A percentile compares a stretch with the other conserved stretches of the same genome.
These are phyloP conservation scores for Strix aluco DNA, from an alignment of 2,113 vertebrate species.

Conservation along the genomic window DNA sequence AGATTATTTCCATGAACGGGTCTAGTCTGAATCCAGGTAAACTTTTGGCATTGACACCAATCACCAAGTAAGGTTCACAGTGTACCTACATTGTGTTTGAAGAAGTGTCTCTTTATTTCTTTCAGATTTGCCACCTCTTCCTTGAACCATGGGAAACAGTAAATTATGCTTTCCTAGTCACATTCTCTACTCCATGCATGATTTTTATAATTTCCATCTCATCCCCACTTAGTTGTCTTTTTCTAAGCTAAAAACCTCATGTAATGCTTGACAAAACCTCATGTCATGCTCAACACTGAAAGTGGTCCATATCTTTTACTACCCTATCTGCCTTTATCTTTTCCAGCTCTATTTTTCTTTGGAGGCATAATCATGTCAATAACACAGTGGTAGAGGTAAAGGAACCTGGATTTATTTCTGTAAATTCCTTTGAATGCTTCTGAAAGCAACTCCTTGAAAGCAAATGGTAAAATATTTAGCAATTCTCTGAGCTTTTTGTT, in stretches of 20 bases:
- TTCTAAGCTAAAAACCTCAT: not conserved
- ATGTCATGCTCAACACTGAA: not conserved
- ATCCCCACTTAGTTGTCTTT: not conserved
- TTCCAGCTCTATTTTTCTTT: not conserved
- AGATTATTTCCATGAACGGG: rapidly evolving
- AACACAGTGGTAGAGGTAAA: not conserved
- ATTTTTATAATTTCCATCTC: not conserved
- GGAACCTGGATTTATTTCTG: not conserved
- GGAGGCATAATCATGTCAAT: not conserved
- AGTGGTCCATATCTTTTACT: not conserved
- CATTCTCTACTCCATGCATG: not conserved
- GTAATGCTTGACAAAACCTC: not conserved
- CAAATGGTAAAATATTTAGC: not conserved
- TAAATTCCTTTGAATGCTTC: not conserved
- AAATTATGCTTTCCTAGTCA: not conserved
- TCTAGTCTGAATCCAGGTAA: not conserved
- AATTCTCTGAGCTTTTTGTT: not conserved
- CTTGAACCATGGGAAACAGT: not conserved
- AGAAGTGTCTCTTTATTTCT: not conserved
- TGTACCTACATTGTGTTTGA: not conserved
- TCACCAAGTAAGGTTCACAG: not conserved
- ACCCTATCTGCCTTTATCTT: not conserved
- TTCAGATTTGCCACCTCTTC: not conserved
- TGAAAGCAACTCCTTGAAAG: not conserved
- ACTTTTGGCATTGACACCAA: not conserved